These are phyloP conservation scores for Dicyrtomina minuta DNA, from an alignment of 2,888 invertebrate species.

Conservation along the genomic window DNA sequence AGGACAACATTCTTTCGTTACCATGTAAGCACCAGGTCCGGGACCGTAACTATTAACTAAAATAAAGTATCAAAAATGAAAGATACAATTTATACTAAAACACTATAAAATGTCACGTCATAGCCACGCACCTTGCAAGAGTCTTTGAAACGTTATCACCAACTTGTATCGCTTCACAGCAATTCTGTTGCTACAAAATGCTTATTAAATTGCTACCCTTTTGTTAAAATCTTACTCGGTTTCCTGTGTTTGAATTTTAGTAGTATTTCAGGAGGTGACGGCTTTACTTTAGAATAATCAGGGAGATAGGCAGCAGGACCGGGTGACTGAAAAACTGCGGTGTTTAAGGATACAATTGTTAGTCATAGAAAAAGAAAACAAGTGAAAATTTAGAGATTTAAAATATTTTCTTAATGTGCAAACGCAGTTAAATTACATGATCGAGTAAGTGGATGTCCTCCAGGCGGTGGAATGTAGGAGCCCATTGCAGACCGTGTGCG, in stretches of 20 bases:
- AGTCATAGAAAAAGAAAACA: too few species aligned
- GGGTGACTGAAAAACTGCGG: slow-evolving; percentile 6
- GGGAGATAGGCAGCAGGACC: slow-evolving; percentile 23
- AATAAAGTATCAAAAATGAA: too few species aligned
- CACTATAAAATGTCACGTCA: too few species aligned
- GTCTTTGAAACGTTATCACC: too few species aligned
- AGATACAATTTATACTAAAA: too few species aligned
- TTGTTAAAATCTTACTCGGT: not conserved
- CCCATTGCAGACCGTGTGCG: slow-evolving; percentile 8
- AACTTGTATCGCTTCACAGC: too few species aligned
- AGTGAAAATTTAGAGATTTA: too few species aligned
- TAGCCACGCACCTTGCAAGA: too few species aligned
- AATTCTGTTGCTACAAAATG: too few species aligned
- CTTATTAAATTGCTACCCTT: not conserved
- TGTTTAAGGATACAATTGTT: too few species aligned
- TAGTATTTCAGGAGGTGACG: not conserved
- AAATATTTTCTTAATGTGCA: too few species aligned
- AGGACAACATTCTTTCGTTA: slow-evolving; percentile 10
- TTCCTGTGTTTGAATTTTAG: not conserved
- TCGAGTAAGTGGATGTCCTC: slow-evolving; percentile 1
- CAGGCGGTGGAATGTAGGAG: slow-evolving; percentile 15
- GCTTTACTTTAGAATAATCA: not conserved
- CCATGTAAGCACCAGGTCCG: slow-evolving; percentile 16
- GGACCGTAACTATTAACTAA: not conserved
- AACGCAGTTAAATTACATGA: too few species aligned